phyloP scores from a whole-genome alignment of 1,140 invertebrate species.

The Halesus radiatus region DNA sequence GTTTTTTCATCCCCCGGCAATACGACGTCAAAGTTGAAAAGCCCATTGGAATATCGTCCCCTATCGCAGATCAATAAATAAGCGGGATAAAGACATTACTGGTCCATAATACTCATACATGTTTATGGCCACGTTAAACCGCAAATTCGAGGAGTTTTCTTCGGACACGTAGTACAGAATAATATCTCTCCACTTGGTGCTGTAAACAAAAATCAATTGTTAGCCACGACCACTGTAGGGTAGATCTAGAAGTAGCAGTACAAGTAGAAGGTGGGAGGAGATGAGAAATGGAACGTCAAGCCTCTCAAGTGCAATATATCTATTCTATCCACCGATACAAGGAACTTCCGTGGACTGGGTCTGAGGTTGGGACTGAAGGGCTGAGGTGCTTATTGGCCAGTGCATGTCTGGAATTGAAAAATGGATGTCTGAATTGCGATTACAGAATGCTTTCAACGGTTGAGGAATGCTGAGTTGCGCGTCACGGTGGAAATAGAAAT shows the following conservation, averaged over 20 bases:
- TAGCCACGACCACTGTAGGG: background rate
- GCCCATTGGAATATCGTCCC: constrained; percentile 40
- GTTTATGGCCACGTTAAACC: constrained; percentile 35
- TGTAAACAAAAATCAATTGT: constrained; percentile 49
- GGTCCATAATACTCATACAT: constrained; percentile 45
- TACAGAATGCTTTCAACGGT: too few species aligned
- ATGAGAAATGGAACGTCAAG: constrained; percentile 48
- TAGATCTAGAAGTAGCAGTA: too few species aligned
- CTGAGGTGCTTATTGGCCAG: constrained; percentile 8
- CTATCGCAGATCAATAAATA: constrained; percentile 43
- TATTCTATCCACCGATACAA: constrained; percentile 21
- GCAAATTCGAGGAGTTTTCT: constrained; percentile 33
- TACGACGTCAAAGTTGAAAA: constrained; percentile 47
- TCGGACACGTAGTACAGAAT: constrained; percentile 14
- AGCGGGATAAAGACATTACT: constrained; percentile 46
- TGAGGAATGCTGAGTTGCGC: too few species aligned
- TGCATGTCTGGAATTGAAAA: background rate
- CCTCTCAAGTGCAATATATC: constrained; percentile 40
- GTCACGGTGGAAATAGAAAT: too few species aligned
- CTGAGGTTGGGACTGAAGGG: constrained; percentile 3
- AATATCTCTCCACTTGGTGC: constrained; percentile 16
- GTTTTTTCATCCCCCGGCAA: constrained; percentile 47
- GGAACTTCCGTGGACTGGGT: background rate
- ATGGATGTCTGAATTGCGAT: too few species aligned
- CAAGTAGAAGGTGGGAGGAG: constrained; percentile 4